These are phyloP conservation scores for Alosa sapidissima DNA, from an alignment of 2,797 vertebrate species.

Conservation along the genomic window DNA sequence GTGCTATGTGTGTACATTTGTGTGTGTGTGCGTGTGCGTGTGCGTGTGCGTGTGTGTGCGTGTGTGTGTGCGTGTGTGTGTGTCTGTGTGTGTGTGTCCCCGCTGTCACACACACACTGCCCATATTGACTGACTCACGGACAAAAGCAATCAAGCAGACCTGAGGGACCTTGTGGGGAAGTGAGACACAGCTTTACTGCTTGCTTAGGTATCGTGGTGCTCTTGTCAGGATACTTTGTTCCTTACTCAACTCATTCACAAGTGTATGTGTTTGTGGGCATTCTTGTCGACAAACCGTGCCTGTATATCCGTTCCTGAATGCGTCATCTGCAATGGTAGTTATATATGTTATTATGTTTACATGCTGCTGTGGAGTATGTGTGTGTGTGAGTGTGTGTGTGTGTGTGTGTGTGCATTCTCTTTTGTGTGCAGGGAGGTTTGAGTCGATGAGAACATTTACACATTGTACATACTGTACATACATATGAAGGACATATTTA, in stretches of 20 bases:
- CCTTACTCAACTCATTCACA: neutral
- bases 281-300: neutral
- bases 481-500: neutral
- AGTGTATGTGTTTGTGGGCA: neutral
- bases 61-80: neutral
- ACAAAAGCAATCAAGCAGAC: neutral
- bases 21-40: neutral
- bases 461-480: neutral
- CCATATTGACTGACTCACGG: neutral
- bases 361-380: neutral
- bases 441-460: neutral
- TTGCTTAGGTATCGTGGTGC: neutral
- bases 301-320: neutral
- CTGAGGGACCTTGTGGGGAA: neutral
- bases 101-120: neutral
- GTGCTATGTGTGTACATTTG: neutral
- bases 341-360: neutral
- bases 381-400: neutral
- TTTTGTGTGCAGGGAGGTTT: neutral
- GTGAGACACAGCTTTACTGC: neutral
- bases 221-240: neutral
- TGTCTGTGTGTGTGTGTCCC: neutral
- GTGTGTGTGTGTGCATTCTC: neutral
- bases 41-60: neutral
- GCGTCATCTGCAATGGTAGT: neutral